Conservation (phyloP, 2,888 invertebrate genomes). For the Phalera bucephala region DNA sequence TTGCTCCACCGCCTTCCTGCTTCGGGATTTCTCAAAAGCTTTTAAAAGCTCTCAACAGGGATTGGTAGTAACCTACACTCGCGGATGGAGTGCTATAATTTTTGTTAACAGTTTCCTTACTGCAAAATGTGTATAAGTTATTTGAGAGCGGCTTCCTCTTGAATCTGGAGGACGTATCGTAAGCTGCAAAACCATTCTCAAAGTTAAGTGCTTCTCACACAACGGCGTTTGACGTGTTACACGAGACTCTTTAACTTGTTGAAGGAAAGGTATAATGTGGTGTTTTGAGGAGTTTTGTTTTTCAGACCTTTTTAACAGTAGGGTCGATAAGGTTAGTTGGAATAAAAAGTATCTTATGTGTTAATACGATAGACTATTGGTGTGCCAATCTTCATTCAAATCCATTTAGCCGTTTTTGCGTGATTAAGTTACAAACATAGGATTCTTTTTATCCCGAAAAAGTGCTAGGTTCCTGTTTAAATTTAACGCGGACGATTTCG, state of each 20-base stretch:
- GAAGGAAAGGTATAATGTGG: constrained; percentile 15
- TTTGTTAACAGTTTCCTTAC: constrained; percentile 53
- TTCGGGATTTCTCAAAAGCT: constrained; percentile 44
- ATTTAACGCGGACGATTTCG: no score
- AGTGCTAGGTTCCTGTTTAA: no score
- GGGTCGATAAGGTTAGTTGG: no score
- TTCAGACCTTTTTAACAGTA: no score
- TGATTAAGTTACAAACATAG: no score
- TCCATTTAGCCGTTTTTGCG: no score
- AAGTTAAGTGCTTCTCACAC: constrained; percentile 17
- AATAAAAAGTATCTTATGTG: no score
- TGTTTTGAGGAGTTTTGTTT: no score
- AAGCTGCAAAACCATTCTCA: constrained; percentile 13
- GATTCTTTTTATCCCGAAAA: no score
- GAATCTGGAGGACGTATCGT: constrained; percentile 17
- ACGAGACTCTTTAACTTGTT: constrained; percentile 10
- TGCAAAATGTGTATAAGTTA: constrained; percentile 44
- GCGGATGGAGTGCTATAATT: constrained; percentile 46
- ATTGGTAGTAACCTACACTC: constrained; percentile 41
- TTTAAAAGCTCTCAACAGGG: constrained; percentile 47
- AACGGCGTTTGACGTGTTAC: constrained; percentile 9
- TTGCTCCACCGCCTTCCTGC: constrained; percentile 30
- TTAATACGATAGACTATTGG: no score
- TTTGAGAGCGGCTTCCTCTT: constrained; percentile 37
- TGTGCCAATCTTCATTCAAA: no score